phyloP scores from a whole-genome alignment of 35 echinoderm and acorn worm genomes.

The Diadema setosum region DNA sequence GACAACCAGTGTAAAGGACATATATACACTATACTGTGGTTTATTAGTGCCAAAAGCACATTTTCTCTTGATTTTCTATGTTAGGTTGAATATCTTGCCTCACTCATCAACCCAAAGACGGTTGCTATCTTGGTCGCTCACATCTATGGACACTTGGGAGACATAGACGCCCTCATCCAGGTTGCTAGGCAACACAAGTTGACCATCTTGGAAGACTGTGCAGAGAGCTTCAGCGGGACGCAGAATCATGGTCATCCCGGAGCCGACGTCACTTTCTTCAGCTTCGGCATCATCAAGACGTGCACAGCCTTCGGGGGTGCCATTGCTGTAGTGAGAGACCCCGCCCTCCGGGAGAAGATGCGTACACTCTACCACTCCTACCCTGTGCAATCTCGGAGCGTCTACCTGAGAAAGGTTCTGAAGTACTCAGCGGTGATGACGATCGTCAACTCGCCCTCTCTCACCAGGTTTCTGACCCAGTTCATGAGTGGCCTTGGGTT shows the following conservation, averaged over 20 bases:
- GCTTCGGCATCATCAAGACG: slow-evolving; percentile 75
- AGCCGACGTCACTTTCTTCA: slow-evolving; percentile 81
- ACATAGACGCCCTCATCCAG: slow-evolving; percentile 67
- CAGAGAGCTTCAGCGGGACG: slow-evolving; percentile 64
- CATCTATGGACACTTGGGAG: slow-evolving; percentile 68
- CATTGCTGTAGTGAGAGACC: slow-evolving; percentile 63
- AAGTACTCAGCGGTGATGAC: slow-evolving; percentile 41
- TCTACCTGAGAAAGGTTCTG: slow-evolving; percentile 69
- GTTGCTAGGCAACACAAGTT: slow-evolving; percentile 49
- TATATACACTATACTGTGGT: too few species aligned
- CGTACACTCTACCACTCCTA: slow-evolving; percentile 56
- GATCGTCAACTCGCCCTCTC: slow-evolving; percentile 21
- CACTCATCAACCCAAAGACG: slow-evolving; percentile 63
- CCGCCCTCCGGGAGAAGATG: slow-evolving; percentile 57
- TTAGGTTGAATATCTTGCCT: slow-evolving; percentile 27
- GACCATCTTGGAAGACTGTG: slow-evolving; percentile 80
- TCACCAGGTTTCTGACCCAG: neutral
- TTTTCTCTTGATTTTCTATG: too few species aligned
- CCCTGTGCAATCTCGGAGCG: slow-evolving; percentile 34
- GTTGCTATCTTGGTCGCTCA: slow-evolving; percentile 90
- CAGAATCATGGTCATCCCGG: slow-evolving; percentile 58
- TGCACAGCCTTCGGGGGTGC: slow-evolving; percentile 86
- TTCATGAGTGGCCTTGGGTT: slow-evolving; percentile 1
- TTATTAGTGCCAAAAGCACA: too few species aligned
- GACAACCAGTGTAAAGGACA: too few species aligned